A percentile compares a stretch with the other conserved stretches of the same genome.
phyloP scores from a whole-genome alignment of 2,797 vertebrate species.

The Jordanella pulchra region DNA sequence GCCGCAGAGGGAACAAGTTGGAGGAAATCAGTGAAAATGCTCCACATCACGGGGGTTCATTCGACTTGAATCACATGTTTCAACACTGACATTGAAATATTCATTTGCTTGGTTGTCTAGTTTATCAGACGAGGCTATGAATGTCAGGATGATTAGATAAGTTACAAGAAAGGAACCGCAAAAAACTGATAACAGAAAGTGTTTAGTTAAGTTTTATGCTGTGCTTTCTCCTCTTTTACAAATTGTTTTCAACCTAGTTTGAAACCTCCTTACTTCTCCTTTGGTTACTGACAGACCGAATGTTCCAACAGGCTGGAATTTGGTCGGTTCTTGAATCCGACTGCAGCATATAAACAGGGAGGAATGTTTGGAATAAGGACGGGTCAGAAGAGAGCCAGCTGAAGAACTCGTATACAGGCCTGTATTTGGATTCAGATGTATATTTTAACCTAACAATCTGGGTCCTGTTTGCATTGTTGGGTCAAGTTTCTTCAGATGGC shows the following conservation, averaged over 20 bases:
- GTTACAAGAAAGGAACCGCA: neutral
- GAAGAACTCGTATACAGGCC: no score
- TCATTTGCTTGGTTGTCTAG: neutral
- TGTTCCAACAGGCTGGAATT: neutral
- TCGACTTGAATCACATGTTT: neutral
- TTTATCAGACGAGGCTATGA: neutral
- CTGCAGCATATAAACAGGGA: slow-evolving; percentile 16
- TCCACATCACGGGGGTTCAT: neutral
- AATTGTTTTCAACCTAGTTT: neutral
- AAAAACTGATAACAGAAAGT: no score
- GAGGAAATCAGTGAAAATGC: slow-evolving; percentile 1
- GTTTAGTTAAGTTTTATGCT: no score
- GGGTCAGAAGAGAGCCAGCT: neutral
- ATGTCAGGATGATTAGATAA: neutral
- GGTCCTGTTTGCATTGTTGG: no score
- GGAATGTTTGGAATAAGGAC: slow-evolving; percentile 41
- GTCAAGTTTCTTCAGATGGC: no score
- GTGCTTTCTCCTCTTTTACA: no score
- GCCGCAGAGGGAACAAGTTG: neutral
- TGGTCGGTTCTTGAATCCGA: slow-evolving; percentile 27
- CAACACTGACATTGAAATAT: neutral
- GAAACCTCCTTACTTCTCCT: neutral
- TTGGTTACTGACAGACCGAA: neutral
- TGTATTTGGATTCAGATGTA: no score
- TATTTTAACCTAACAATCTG: no score